Evolutionary conservation across 2,888 invertebrate species (phyloP), one percentile per base, ranked within the genome.

Genomic region (Amphipoea lucens): DNA sequence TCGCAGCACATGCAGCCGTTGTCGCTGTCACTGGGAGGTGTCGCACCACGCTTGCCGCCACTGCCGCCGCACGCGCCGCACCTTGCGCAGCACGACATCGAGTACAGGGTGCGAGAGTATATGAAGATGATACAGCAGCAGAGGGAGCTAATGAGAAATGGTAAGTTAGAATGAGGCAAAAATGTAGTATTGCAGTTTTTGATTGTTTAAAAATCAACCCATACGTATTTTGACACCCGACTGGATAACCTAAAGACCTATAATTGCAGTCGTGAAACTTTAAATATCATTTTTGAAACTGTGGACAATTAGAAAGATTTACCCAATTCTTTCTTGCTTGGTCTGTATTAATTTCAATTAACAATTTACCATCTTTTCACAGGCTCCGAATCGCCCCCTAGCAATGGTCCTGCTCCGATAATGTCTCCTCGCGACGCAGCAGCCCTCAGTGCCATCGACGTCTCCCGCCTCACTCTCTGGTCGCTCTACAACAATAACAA

Each of bases 391-490:
- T 96, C 97, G 40, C 96, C 96, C 0, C 95, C 97, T 79, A 92
- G 97, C 92, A 93, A 92, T 84, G 89, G 97, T 91, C 85, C 97
- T 0, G 90, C 97, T 78, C 92, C 97, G 89, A 92, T 97, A 97
- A 90, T 97, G 96, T 90, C 97, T 84, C 94, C 96, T 0, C 92
- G 97, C 91, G 97, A 95, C 92, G 96, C 93, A 1, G 93, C 94
- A 51, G 95, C 97, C 0, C 96, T 98, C 76, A 98, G 97, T 88
- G 98, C 98, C 17, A 95, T 98, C 80, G 98, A 98, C 93, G 98
- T 98, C 96, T 98, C 98, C 2, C 98, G 98, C 80, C 97, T 98
- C 88, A 98, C 98, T 0, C 96, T 99, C 45, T 98, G 98, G 98
- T 98, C 98, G 86, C 97, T 98, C 91, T 98, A 98, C 95, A 98